These are phyloP conservation scores for Helobdella robusta DNA, from an alignment of 2,888 invertebrate genomes.

Conservation along the genomic window DNA sequence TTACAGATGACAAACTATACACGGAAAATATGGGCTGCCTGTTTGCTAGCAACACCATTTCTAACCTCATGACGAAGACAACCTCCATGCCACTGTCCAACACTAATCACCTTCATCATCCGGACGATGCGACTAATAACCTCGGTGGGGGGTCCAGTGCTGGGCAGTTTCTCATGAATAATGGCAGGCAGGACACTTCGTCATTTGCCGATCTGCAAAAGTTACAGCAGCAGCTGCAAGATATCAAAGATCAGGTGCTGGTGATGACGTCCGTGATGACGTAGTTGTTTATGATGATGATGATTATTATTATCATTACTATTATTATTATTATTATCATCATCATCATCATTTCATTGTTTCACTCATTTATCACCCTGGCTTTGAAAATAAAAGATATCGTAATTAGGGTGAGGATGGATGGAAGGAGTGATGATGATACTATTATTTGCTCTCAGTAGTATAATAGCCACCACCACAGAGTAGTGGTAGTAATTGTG, in stretches of 20 bases:
- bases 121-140: background rate
- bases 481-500: too few relatives aligned
- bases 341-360: too few relatives aligned
- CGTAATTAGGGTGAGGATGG: too few relatives aligned
- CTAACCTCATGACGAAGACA: constrained; percentile 14
- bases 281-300: too few relatives aligned
- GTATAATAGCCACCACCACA: too few relatives aligned
- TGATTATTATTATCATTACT: too few relatives aligned
- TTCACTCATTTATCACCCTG: too few relatives aligned
- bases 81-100: background rate
- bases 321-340: too few relatives aligned
- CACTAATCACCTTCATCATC: background rate
- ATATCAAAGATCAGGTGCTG: constrained; percentile 82
- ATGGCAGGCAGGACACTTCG: constrained; percentile 44
- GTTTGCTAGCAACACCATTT: constrained; percentile 24
- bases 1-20: constrained; percentile 26
- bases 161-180: constrained; percentile 43
- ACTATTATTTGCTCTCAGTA: too few relatives aligned
- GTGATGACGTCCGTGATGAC: too few relatives aligned
- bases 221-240: constrained; percentile 84
- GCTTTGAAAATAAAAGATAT: too few relatives aligned
- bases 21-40: constrained; percentile 29
- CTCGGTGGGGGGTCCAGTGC: constrained; percentile 10
- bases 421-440: too few relatives aligned
- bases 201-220: constrained; percentile 70